Percentiles rank a stretch among this genome's conserved stretches.
These are phyloP conservation scores for Oncorhynchus keta DNA, from an alignment of 2,113 vertebrate species.

Conservation along the genomic window DNA sequence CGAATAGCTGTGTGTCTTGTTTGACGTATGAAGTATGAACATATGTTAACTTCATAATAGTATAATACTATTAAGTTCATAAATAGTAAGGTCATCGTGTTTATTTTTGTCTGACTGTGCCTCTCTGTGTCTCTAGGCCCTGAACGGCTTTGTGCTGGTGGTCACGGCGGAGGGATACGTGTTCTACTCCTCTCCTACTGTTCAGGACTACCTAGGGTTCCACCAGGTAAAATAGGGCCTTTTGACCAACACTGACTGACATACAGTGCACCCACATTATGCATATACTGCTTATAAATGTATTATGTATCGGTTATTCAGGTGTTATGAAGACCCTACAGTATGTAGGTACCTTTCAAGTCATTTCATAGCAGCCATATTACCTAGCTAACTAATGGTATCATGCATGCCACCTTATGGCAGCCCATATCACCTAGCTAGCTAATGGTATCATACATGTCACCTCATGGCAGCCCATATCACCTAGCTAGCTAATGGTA, in stretches of 20 bases:
- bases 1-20: no score
- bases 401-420: no score
- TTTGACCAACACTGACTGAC: no score
- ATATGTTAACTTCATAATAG: no score
- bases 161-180: conserved; percentile 62
- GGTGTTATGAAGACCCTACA: background rate
- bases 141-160: conserved; percentile 62
- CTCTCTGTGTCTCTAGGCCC: conserved; percentile 47
- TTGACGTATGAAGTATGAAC: no score
- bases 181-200: conserved; percentile 63
- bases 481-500: no score
- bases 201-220: conserved; percentile 69
- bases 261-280: background rate
- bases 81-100: background rate
- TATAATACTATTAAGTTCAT: background rate
- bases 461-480: no score
- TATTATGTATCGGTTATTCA: background rate
- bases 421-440: no score
- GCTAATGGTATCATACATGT: no score
- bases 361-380: no score
- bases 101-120: background rate
- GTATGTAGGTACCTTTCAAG: no score
- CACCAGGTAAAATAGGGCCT: conserved; percentile 54
- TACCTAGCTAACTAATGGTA: no score
- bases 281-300: background rate